Base-by-base conservation (phyloP, 23 tunicate species). In the Phallusia fumigata region DNA sequence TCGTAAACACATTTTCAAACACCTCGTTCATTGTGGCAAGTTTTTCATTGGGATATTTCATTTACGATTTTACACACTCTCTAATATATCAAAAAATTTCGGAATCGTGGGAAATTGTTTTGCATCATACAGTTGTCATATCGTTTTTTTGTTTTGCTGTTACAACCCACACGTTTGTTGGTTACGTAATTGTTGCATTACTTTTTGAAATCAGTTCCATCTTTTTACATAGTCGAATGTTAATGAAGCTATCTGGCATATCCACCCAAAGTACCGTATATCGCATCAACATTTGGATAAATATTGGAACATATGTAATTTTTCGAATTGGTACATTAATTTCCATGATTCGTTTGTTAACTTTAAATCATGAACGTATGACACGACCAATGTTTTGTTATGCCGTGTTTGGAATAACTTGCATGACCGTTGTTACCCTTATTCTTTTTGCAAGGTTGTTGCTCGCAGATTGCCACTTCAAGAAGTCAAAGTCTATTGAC, bases 141-240 rank as follows among this genome's bases (percentile, higher is more conserved):
- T 40, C 76, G 19, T 94, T 90, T 73, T 89, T 89, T 76, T 90
- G 94, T 19, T 15, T 94, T 36, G 75, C 98, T 19, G 87, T 89
- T 31, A 33, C 83, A 58, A 40, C 36, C 0, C 47, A 83, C 65
- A 64, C 40, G 73, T 94, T 73, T 75, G 80, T 89, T 0, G 79
- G 86, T 18, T 94, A 80, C 78, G 93, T 94, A 19, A 72, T 87
- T 65, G 93, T 94, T 22, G 82, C 98, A n/a, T 80, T 94, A 11
- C 76, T 94, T 0, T 87, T 86, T 36, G 98, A 94, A 81, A 58
- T 89, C 65, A 94, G 83, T 74, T 94, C 98, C 0, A 85, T 86
- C 13, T 94, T 94, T 52, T 81, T 94, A 24, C 98, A 94, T 73
- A 19, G 74, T 32, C 84, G 98, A 16, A 89, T 85, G 82, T 79